Evolutionary conservation across 2,888 invertebrate species (phyloP).

Genomic region (Erpobdella octoculata): DNA sequence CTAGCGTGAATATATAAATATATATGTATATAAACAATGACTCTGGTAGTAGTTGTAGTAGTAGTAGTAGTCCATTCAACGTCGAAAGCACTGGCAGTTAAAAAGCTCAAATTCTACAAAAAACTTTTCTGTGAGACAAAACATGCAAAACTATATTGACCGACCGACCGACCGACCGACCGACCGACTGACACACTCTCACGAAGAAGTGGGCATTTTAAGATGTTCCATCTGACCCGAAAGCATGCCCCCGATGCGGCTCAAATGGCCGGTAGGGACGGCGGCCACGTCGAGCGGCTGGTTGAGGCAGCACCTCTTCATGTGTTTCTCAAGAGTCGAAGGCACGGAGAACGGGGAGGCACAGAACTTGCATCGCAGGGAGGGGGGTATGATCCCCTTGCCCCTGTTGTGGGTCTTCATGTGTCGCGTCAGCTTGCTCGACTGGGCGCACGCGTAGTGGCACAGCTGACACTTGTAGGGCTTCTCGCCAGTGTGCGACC

Average conservation of each 20-base stretch:
- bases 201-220: slow-evolving; percentile 33
- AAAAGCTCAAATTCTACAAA: background rate
- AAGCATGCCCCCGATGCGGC: background rate
- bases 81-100: slow-evolving; percentile 1
- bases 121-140: background rate
- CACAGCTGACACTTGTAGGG: slow-evolving; percentile 98
- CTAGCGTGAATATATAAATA: too few species aligned
- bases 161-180: background rate
- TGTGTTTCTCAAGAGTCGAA: slow-evolving; percentile 97
- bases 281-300: too few species aligned
- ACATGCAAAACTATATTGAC: background rate
- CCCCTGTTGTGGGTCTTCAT: slow-evolving; percentile 99
- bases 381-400: slow-evolving; percentile 67
- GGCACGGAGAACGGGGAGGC: slow-evolving; percentile 99
- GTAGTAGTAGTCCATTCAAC: background rate
- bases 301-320: slow-evolving; percentile 59
- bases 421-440: slow-evolving; percentile 94
- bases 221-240: background rate
- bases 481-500: slow-evolving; percentile 65
- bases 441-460: slow-evolving; percentile 98
- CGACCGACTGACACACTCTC: background rate
- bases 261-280: background rate
- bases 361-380: slow-evolving; percentile 83
- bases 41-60: too few species aligned
- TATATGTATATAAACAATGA: too few species aligned